Evolutionary conservation across 2,797 vertebrate genomes (phyloP), one percentile per base, ranked within the genome.

Genomic region (Cheirogaleus major): DNA sequence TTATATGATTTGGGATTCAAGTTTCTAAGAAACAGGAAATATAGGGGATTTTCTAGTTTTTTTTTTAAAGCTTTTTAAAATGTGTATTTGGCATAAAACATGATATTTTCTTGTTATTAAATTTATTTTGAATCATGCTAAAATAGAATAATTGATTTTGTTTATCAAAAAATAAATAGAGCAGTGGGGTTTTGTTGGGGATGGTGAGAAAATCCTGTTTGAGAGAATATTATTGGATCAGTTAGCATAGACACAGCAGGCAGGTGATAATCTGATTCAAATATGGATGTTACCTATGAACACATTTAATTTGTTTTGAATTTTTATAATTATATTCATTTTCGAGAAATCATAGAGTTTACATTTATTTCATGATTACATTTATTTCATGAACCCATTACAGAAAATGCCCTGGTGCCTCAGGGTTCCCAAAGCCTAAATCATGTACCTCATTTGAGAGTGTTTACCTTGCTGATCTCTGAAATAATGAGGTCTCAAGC

Each of bases 261-360:
- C 52, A 89, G 43, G 14, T 82, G 22, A 48, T 83, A 83, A 89
- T 95, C 55, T 91, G 67, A 93, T 95, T 95, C 75, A 91, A 55
- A 79, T 87, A 75, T 83, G 75, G 45, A 80, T 91, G 83, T 95
- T 95, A 38, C 43, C 41, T 75, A 63, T 8, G 5, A 70, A 57
- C 57, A 91, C 52, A 96, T 81, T 83, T 84, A 93, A 72, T 92
- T 94, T 95, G 2, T 92, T 95, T 91, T 91, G n/a, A 83, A 87
- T 95, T 91, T 94, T 82, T 93, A 50, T 93, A 89, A 72, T 96
- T 88, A 76, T 91, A 81, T 90, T 90, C 52, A 75, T 92, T 96
- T 97, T 86, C 27, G 5, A 84, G 61, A 85, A 84, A 91, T 32
- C 14, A 30, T 63, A 50, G 41, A 7, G 17, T 93, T 90, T 93